Evolutionary conservation across 2,113 vertebrate species (phyloP).

Genomic region (Echinops telfairi): DNA sequence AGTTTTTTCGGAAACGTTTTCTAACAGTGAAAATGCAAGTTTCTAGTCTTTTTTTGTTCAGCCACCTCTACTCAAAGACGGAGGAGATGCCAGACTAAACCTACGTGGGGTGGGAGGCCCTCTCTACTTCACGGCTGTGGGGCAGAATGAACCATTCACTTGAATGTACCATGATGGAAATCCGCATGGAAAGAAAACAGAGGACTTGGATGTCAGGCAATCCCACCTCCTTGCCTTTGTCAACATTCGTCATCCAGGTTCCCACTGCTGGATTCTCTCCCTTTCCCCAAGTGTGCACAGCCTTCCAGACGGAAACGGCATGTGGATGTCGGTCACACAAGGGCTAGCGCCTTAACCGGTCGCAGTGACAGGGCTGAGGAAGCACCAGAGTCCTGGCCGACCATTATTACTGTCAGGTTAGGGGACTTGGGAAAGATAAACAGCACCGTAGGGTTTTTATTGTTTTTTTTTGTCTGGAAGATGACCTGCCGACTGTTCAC

Average conservation of each 20-base stretch:
- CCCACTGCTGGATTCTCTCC: neutral
- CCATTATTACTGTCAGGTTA: neutral
- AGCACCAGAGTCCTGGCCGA: no score
- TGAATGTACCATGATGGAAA: slow-evolving; percentile 67
- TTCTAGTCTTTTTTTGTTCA: slow-evolving; percentile 1
- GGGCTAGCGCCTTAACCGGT: no score
- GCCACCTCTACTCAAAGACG: slow-evolving; percentile 83
- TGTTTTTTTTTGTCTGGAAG: slow-evolving; percentile 28
- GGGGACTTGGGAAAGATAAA: neutral
- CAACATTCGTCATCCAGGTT: neutral
- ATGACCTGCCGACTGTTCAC: neutral
- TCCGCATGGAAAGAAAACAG: neutral
- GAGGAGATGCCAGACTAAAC: slow-evolving; percentile 77
- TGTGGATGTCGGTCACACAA: neutral
- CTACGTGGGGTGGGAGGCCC: slow-evolving; percentile 75
- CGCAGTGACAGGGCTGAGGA: no score
- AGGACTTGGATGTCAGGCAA: neutral
- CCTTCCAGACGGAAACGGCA: neutral
- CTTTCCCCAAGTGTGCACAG: neutral
- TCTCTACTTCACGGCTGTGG: slow-evolving; percentile 57
- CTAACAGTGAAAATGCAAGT: no score
- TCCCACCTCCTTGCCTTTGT: neutral
- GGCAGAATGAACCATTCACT: slow-evolving; percentile 68
- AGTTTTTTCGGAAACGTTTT: no score
- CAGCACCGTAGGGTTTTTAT: neutral